phyloP scores from a whole-genome alignment of 2,113 vertebrate species.

The Phodopus roborovskii region DNA sequence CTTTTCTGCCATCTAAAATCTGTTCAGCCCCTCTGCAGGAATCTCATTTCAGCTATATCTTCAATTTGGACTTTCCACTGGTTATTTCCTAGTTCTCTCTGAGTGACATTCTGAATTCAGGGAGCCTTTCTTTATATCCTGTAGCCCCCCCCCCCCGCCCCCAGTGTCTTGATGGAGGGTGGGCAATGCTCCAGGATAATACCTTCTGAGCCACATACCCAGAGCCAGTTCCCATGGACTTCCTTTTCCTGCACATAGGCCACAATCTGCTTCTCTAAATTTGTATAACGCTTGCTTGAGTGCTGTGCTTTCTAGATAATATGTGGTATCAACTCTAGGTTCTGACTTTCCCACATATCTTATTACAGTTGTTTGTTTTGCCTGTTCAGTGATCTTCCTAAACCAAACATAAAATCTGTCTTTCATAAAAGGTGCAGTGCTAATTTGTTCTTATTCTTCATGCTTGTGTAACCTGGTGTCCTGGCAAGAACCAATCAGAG shows the following conservation, averaged over 20 bases:
- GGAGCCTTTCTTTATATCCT: not conserved
- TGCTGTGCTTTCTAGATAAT: not conserved
- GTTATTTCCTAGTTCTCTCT: not conserved
- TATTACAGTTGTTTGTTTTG: not conserved
- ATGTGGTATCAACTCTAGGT: not conserved
- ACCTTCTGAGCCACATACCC: not conserved
- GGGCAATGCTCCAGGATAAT: not conserved
- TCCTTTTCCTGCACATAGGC: not conserved
- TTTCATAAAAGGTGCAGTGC: not conserved
- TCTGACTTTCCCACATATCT: not conserved
- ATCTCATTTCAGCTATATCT: constrained; percentile 36
- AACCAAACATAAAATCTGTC: not conserved
- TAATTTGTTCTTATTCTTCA: constrained; percentile 7
- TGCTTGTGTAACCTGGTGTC: not conserved
- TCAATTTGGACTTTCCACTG: not conserved
- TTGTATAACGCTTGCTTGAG: not conserved
- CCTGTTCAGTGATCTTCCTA: constrained; percentile 6
- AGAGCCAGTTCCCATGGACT: not conserved
- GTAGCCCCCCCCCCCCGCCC: no score
- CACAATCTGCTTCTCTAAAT: not conserved
- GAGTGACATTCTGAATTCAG: constrained; percentile 5
- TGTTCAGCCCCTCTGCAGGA: constrained; percentile 3
- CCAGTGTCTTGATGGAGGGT: not conserved
- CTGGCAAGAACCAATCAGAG: constrained; percentile 8
- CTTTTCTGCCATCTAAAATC: constrained; percentile 9